A percentile compares a stretch with the other conserved stretches of the same genome.
Evolutionary conservation across 2,888 invertebrate genomes (phyloP).

Genomic region (Cyclophora albipunctata): DNA sequence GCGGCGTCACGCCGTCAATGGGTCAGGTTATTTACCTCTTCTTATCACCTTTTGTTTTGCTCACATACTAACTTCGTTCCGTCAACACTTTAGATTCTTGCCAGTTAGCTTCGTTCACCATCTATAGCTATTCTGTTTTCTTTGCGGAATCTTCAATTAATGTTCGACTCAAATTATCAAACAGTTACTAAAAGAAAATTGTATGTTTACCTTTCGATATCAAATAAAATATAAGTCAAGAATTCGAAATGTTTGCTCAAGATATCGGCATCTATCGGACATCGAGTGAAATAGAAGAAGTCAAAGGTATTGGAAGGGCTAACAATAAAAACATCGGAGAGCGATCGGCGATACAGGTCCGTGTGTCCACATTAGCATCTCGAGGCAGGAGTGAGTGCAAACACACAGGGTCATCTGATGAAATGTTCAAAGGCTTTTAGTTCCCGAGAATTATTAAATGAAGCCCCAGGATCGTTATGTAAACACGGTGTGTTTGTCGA

Average conservation of each 20-base stretch:
- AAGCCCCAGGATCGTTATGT: slow-evolving; percentile 73
- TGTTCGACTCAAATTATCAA: too few species aligned
- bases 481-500: slow-evolving; percentile 68
- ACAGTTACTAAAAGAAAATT: neutral
- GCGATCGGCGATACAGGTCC: slow-evolving; percentile 73
- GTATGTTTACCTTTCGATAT: neutral
- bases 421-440: slow-evolving; percentile 77
- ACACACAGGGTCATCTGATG: slow-evolving; percentile 75
- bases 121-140: too few species aligned
- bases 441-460: slow-evolving; percentile 76
- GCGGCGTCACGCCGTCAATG: slow-evolving; percentile 60
- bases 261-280: slow-evolving; percentile 54
- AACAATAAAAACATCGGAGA: slow-evolving; percentile 67
- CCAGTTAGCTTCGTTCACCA: neutral
- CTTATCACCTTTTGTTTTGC: slow-evolving; percentile 75
- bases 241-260: slow-evolving; percentile 45
- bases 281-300: slow-evolving; percentile 63
- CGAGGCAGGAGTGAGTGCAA: slow-evolving; percentile 72
- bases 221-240: slow-evolving; percentile 20
- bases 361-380: slow-evolving; percentile 76
- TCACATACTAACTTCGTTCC: slow-evolving; percentile 59
- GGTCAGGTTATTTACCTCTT: slow-evolving; percentile 72
- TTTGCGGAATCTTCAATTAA: too few species aligned
- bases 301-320: slow-evolving; percentile 53
- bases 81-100: slow-evolving; percentile 8